These are phyloP conservation scores for Drosophila tani DNA, from an alignment of 1,140 invertebrate genomes.

Conservation along the genomic window DNA sequence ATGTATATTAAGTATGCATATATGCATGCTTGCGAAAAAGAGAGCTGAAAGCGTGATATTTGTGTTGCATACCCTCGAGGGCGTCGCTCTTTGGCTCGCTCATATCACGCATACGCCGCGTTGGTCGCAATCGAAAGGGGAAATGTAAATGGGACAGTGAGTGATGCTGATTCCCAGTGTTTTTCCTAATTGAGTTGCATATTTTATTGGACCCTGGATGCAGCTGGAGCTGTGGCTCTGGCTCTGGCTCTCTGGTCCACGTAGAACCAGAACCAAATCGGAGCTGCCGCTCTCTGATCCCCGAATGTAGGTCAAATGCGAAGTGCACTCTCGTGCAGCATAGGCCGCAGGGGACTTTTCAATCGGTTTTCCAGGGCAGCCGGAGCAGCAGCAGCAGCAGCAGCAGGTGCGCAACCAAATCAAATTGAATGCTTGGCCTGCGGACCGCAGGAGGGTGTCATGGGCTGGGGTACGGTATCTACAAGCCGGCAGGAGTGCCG, in stretches of 20 bases:
- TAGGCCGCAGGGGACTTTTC: constrained; percentile 67
- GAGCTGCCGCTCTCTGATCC: constrained; percentile 33
- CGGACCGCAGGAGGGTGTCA: constrained; percentile 11
- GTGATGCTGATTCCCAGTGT: constrained; percentile 1
- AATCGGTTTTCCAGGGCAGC: constrained; percentile 67
- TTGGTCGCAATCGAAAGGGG: constrained; percentile 6
- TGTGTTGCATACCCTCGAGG: constrained; percentile 57
- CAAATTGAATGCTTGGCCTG: constrained; percentile 54
- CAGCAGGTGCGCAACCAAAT: constrained; percentile 73
- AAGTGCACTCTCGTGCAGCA: constrained; percentile 62
- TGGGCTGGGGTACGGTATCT: constrained; percentile 16
- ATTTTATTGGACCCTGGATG: constrained; percentile 45
- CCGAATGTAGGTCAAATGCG: constrained; percentile 72
- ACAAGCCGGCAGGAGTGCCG: constrained; percentile 26
- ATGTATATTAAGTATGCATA: constrained; percentile 32
- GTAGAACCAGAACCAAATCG: constrained; percentile 36
- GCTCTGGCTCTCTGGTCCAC: constrained; percentile 29
- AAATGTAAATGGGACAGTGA: constrained; percentile 10
- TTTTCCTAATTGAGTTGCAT: constrained; percentile 66
- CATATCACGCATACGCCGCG: constrained; percentile 56
- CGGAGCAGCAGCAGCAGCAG: constrained; percentile 26
- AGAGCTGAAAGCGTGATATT: constrained; percentile 2
- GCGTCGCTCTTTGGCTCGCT: constrained; percentile 20
- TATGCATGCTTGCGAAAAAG: not conserved
- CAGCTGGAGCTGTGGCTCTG: constrained; percentile 17